A percentile compares a stretch with the other conserved stretches of the same genome.
These are phyloP conservation scores for Sisyra nigra DNA, from an alignment of 2,888 invertebrate species.

Conservation along the genomic window DNA sequence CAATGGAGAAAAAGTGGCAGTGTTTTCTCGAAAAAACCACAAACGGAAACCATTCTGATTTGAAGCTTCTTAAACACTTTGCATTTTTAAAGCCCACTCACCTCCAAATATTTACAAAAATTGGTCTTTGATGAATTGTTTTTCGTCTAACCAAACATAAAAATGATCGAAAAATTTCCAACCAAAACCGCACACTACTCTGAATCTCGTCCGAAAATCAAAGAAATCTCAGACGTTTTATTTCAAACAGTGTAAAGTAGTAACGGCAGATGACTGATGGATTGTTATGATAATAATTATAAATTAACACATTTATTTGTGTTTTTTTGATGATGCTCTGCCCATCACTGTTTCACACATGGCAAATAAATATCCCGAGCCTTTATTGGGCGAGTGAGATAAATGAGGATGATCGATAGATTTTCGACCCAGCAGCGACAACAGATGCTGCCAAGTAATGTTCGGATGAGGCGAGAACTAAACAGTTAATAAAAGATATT, in stretches of 20 bases:
- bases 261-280: slow-evolving; percentile 30
- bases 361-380: background rate
- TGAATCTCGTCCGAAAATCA: too few relatives aligned
- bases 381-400: background rate
- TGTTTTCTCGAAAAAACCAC: too few relatives aligned
- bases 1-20: too few relatives aligned
- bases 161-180: too few relatives aligned
- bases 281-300: slow-evolving; percentile 26
- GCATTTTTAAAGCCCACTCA: too few relatives aligned
- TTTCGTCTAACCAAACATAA: too few relatives aligned
- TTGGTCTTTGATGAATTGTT: too few relatives aligned
- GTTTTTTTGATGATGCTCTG: background rate
- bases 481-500: slow-evolving; percentile 22
- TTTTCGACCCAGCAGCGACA: background rate
- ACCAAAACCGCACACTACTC: too few relatives aligned
- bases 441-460: slow-evolving; percentile 1
- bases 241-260: slow-evolving; percentile 22
- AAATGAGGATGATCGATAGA: background rate
- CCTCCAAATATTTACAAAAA: too few relatives aligned
- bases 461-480: background rate
- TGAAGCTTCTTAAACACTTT: too few relatives aligned
- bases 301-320: background rate
- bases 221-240: too few relatives aligned
- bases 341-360: background rate
- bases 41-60: too few relatives aligned